Percentiles rank a stretch among this genome's conserved stretches.
Conservation (phyloP, 2,797 vertebrate species). For the Cirrhinus mrigala region DNA sequence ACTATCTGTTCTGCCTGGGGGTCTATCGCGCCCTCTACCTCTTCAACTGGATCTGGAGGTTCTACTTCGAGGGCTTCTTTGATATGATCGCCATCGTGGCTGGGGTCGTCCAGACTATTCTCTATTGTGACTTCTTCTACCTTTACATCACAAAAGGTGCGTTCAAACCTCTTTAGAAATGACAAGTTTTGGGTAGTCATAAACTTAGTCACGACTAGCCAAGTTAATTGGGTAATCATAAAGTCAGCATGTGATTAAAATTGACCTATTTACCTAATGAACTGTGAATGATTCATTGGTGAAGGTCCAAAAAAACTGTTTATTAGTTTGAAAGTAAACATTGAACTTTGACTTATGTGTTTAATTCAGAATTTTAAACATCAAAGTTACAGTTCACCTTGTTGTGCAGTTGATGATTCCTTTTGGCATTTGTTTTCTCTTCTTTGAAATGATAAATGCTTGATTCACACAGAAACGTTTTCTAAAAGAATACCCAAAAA, state of each 20-base stretch:
- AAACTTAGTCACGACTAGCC: background rate
- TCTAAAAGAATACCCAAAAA: too few species aligned
- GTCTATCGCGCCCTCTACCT: constrained; percentile 96
- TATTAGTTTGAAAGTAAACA: background rate
- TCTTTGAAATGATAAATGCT: too few species aligned
- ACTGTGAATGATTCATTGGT: too few species aligned
- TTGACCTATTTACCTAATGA: background rate
- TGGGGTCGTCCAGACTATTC: constrained; percentile 95
- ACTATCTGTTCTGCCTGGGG: constrained; percentile 97
- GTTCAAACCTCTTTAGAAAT: constrained; percentile 41
- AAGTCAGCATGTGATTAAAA: background rate
- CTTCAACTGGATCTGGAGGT: constrained; percentile 99
- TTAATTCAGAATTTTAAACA: background rate
- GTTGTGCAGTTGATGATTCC: background rate
- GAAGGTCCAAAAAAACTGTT: too few species aligned
- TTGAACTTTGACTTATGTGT: background rate
- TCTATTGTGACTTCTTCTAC: constrained; percentile 99
- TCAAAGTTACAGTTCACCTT: background rate
- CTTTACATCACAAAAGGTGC: constrained; percentile 99
- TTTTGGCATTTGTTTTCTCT: too few species aligned
- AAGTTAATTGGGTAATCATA: too few species aligned
- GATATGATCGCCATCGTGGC: constrained; percentile 98
- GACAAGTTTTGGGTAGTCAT: background rate
- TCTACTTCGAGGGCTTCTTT: constrained; percentile 98
- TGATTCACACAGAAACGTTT: too few species aligned